A percentile compares a stretch with the other conserved stretches of the same genome.
Evolutionary conservation across 2,888 invertebrate species (phyloP).

Genomic region (Caenorhabditis drosophilae): DNA sequence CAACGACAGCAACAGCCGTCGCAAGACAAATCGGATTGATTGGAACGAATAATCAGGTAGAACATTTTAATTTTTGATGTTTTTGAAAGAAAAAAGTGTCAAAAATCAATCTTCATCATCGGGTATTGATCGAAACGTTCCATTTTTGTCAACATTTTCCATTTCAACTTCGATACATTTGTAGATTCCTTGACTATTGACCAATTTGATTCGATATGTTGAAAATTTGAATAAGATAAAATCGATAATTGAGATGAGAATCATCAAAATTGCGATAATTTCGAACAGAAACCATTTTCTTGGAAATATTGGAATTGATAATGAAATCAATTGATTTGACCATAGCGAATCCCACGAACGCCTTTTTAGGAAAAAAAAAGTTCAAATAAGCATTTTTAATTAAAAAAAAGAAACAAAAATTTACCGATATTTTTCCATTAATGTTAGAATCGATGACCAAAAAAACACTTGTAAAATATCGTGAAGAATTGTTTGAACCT

Average conservation of each 20-base stretch:
- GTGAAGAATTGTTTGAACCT: slow-evolving; percentile 21
- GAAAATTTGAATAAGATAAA: slow-evolving; percentile 12
- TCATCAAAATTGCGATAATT: slow-evolving; percentile 10
- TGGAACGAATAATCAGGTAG: slow-evolving; percentile 13
- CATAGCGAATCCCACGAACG: not conserved
- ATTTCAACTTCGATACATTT: slow-evolving; percentile 21
- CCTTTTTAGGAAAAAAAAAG: too few species aligned
- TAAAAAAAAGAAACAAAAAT: too few species aligned
- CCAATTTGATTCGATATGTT: slow-evolving; percentile 3
- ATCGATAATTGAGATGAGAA: slow-evolving; percentile 15
- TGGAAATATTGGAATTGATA: slow-evolving; percentile 23
- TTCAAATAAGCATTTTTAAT: too few species aligned
- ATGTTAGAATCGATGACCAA: slow-evolving; percentile 10
- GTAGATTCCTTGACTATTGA: slow-evolving; percentile 29
- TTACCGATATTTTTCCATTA: slow-evolving; percentile 16
- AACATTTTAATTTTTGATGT: not conserved
- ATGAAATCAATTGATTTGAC: too few species aligned
- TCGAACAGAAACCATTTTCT: slow-evolving; percentile 16
- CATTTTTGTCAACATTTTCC: not conserved
- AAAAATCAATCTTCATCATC: not conserved
- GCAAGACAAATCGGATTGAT: slow-evolving; percentile 66
- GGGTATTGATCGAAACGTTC: not conserved
- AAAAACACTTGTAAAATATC: slow-evolving; percentile 13
- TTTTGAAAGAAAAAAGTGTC: not conserved
- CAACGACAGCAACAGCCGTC: slow-evolving; percentile 63